Base-by-base conservation (phyloP, 1,140 invertebrate species). In the Matsumurasca onukii region DNA sequence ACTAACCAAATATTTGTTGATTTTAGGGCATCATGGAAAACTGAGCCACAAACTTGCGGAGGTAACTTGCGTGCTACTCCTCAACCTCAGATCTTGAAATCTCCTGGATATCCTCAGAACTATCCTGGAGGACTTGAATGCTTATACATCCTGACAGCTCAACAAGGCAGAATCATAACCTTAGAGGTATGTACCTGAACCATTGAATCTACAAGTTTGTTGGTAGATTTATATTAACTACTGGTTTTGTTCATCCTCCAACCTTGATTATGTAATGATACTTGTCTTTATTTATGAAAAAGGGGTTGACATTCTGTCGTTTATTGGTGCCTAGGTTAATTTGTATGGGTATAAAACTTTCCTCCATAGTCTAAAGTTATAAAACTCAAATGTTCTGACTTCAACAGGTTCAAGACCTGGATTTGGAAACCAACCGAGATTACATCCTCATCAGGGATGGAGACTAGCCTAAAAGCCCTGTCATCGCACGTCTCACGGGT, bases 91-190 rank as follows among this genome's bases (percentile, higher is more conserved):
- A 81, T 90, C 29, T 81, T 97, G 1, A 92, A 87, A 1, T 96
- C 94, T 51, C 94, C 95, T 49, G 92, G 94, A 64, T 97, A 95
- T 81, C 95, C 95, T 0, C 89, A 91, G 71, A 88, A 89, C 74
- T 98, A 97, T 83, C 94, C 95, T 1, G 95, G 95, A 63, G 95
- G 95, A 17, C 81, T 97, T 34, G 96, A 98, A 81, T 98, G 96
- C 75, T 84, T 97, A 22, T 98, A 97, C 79, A 90, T 93, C 9
- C 89, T 98, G 64, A 89, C 92, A 75, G 92, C 95, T 1, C 92
- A 95, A 77, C 85, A 89, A 17, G 93, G 93, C 45, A 87, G 91
- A 77, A 93, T 95, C 70, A 89, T 96, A 45, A 94, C 93, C 12
- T 80, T 96, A 24, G 92, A 95, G 83, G 88, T 87, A 81, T 72